Percentiles rank a stretch among this genome's conserved stretches.
Conservation (phyloP, 2,888 invertebrate species). For the Hyles lineata region DNA sequence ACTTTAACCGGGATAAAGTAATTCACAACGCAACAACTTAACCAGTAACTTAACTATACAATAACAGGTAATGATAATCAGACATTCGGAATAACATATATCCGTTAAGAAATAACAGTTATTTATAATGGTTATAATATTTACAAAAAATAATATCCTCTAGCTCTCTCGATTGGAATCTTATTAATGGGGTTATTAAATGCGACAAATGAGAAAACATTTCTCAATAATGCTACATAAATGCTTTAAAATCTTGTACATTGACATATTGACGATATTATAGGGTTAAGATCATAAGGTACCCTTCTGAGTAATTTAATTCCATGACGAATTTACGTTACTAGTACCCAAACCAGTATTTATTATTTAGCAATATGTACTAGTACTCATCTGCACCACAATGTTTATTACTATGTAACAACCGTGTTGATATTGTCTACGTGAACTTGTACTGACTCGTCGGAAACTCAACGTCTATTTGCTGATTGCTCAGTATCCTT, state of each 20-base stretch:
- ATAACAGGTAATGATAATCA: slow-evolving; percentile 24
- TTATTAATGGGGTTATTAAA: slow-evolving; percentile 17
- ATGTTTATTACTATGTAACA: slow-evolving; percentile 4
- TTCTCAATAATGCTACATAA: slow-evolving; percentile 8
- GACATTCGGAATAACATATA: slow-evolving; percentile 11
- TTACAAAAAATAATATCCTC: slow-evolving; percentile 16
- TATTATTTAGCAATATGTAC: neutral
- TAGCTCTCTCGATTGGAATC: neutral
- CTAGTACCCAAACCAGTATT: no score
- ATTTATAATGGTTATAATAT: slow-evolving; percentile 14
- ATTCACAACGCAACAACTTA: slow-evolving; percentile 46
- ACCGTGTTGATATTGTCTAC: neutral
- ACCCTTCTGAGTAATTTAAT: neutral
- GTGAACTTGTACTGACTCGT: neutral
- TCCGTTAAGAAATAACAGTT: slow-evolving; percentile 18
- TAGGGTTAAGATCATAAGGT: neutral
- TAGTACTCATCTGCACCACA: neutral
- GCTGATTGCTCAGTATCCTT: slow-evolving; percentile 46
- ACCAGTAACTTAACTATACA: slow-evolving; percentile 11
- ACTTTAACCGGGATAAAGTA: slow-evolving; percentile 46
- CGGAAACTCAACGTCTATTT: neutral
- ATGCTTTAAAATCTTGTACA: slow-evolving; percentile 9
- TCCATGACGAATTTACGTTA: no score
- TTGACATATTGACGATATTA: slow-evolving; percentile 7
- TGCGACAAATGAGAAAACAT: slow-evolving; percentile 19